Conservation (phyloP, 2,113 vertebrate genomes). For the Phrynosoma platyrhinos region DNA sequence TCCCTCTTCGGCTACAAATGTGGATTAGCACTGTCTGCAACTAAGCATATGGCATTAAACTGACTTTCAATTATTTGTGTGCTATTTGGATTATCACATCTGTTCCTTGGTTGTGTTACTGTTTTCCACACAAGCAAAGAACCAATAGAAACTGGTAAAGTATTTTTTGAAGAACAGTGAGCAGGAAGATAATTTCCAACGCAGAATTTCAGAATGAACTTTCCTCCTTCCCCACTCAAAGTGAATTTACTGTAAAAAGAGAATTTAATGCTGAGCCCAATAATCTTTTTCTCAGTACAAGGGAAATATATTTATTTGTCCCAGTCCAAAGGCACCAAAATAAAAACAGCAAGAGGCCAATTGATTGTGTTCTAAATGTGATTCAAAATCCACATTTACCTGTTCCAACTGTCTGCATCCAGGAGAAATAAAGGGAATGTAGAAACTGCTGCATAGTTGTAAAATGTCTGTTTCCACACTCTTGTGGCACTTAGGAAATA, state of each 20-base stretch:
- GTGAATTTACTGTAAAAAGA: neutral
- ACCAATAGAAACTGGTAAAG: neutral
- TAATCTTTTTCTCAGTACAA: slow-evolving; percentile 45
- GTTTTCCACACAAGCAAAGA: neutral
- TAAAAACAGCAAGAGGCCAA: slow-evolving; percentile 30
- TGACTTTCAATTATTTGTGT: neutral
- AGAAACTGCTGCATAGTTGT: neutral
- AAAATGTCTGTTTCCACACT: slow-evolving; percentile 11
- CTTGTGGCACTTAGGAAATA: slow-evolving; percentile 51
- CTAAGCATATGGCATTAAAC: neutral
- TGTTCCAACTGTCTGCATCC: slow-evolving; percentile 20
- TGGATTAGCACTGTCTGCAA: neutral
- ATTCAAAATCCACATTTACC: slow-evolving; percentile 28
- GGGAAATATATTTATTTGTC: slow-evolving; percentile 6
- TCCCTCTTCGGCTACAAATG: neutral
- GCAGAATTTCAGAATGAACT: neutral
- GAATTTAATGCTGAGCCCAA: slow-evolving; percentile 45
- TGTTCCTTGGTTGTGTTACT: neutral
- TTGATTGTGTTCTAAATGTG: neutral
- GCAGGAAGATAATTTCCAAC: neutral
- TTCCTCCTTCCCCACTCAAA: neutral
- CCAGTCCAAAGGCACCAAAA: slow-evolving; percentile 58
- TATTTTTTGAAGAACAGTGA: neutral
- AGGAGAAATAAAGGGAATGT: slow-evolving; percentile 21
- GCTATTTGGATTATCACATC: neutral